Conservation (phyloP, 2,113 vertebrate species). For the Micronycteris hirsuta region DNA sequence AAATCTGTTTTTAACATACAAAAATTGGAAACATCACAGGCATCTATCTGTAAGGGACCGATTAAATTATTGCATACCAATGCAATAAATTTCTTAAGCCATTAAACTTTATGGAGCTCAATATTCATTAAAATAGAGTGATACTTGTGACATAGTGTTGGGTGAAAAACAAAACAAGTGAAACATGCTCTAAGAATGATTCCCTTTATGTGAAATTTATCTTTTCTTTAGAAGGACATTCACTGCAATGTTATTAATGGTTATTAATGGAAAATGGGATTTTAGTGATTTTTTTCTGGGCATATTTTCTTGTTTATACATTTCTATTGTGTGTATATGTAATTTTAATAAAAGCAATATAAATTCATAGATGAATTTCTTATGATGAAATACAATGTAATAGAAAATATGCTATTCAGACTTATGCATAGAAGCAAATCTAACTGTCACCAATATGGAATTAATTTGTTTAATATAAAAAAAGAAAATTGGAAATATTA, state of each 20-base stretch:
- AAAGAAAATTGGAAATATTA: background rate
- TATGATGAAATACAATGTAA: background rate
- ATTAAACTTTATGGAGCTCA: conserved; percentile 3
- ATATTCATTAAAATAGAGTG: background rate
- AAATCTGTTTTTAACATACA: conserved; percentile 42
- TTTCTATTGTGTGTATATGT: background rate
- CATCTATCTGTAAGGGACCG: background rate
- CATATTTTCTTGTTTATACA: background rate
- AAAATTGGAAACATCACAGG: conserved; percentile 12
- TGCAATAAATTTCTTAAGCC: background rate
- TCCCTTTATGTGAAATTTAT: conserved; percentile 35
- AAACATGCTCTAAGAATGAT: background rate
- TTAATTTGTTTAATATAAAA: background rate
- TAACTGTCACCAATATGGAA: background rate
- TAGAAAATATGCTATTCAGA: background rate
- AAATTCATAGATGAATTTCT: conserved; percentile 13
- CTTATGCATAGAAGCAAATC: background rate
- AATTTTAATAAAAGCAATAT: conserved; percentile 11
- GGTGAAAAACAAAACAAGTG: background rate
- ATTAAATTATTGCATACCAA: conserved; percentile 33
- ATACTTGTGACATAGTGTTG: background rate
- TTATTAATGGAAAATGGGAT: background rate
- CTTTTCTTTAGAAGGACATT: background rate
- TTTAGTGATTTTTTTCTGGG: background rate
- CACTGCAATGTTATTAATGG: background rate